These are phyloP conservation scores for Oreochromis niloticus DNA, from an alignment of 2,113 vertebrate genomes.

Conservation along the genomic window DNA sequence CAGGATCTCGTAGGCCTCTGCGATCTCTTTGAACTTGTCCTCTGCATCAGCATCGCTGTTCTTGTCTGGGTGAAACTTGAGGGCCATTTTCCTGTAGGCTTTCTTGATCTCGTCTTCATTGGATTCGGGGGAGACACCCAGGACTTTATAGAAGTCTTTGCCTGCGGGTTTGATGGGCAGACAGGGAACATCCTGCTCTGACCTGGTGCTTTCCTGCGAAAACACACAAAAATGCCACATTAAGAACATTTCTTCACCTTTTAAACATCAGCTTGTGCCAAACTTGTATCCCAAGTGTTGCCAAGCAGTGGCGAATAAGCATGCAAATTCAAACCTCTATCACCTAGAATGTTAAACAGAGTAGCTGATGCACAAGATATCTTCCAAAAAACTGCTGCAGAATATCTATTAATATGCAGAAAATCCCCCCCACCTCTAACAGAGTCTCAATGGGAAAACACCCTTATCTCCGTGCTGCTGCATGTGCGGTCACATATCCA, in stretches of 20 bases:
- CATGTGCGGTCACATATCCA: background rate
- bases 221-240: background rate
- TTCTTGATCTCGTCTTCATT: slow-evolving; percentile 97
- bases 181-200: slow-evolving; percentile 64
- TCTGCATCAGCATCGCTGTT: slow-evolving; percentile 91
- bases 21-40: slow-evolving; percentile 97
- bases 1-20: slow-evolving; percentile 90
- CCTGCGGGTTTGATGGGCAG: slow-evolving; percentile 76
- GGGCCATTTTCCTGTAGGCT: slow-evolving; percentile 94
- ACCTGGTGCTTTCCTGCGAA: slow-evolving; percentile 62
- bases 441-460: background rate
- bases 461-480: background rate
- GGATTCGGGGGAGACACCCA: slow-evolving; percentile 85
- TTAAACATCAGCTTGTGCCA: background rate
- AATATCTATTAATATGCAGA: background rate
- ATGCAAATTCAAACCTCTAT: background rate
- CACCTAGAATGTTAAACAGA: background rate
- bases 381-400: background rate
- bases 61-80: slow-evolving; percentile 97
- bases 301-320: background rate
- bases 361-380: background rate
- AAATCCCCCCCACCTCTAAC: background rate
- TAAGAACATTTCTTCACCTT: background rate
- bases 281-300: background rate
- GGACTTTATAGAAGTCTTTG: slow-evolving; percentile 93